phyloP scores from a whole-genome alignment of 2,888 invertebrate species.

The Campoletis raptor region DNA sequence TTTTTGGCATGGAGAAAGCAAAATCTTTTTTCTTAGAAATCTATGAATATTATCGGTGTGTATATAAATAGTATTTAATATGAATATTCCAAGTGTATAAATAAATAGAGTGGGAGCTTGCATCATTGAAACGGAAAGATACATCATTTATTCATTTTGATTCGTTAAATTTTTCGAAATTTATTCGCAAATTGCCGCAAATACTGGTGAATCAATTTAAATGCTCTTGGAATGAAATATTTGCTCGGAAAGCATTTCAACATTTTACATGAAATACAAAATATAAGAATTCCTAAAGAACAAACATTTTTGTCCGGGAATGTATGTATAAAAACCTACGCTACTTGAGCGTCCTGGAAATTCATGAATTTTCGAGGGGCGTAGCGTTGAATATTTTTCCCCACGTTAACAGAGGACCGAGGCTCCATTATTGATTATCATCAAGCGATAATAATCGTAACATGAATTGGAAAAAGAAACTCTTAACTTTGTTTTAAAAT shows the following conservation, averaged over 20 bases:
- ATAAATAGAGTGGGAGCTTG: neutral
- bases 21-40: neutral
- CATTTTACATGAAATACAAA: neutral
- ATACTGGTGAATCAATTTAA: neutral
- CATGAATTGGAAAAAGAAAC: neutral
- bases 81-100: neutral
- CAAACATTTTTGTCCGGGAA: neutral
- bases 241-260: neutral
- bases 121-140: neutral
- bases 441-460: neutral
- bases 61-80: neutral
- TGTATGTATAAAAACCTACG: neutral
- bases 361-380: constrained; percentile 16
- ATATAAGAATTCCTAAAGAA: neutral
- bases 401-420: neutral
- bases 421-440: constrained; percentile 7
- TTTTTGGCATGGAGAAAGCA: neutral
- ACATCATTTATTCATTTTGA: neutral
- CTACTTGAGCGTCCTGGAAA: neutral
- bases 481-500: neutral
- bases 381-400: constrained; percentile 11
- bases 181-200: neutral
- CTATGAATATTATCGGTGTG: neutral
- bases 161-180: neutral
- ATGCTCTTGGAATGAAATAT: neutral